Conservation (phyloP, 2,888 invertebrate genomes). For the Apodemia duryi region DNA sequence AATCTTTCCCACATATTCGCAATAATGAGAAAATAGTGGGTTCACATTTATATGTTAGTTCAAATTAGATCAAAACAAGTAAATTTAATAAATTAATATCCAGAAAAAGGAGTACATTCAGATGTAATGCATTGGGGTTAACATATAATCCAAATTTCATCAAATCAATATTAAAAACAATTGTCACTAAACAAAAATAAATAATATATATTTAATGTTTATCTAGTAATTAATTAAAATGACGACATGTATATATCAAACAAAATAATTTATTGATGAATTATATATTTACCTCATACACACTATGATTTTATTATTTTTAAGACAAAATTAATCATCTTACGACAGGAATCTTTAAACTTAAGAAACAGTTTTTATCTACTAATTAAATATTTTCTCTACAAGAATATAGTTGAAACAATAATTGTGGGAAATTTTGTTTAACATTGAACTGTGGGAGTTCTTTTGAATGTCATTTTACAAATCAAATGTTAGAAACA, state of each 20-base stretch:
- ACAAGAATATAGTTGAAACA: conserved; percentile 1
- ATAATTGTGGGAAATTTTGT: conserved; percentile 11
- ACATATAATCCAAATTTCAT: too few species aligned
- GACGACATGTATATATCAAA: not conserved
- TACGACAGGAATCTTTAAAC: not conserved
- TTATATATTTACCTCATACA: not conserved
- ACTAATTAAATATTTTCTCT: conserved; percentile 12
- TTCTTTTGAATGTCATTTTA: not conserved
- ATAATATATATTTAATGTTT: too few species aligned
- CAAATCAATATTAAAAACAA: too few species aligned
- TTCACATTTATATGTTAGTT: too few species aligned
- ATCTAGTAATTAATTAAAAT: not conserved
- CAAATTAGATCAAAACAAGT: too few species aligned
- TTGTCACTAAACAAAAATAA: too few species aligned
- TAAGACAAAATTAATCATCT: not conserved
- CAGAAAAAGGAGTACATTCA: too few species aligned
- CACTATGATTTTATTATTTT: not conserved
- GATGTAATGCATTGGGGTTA: too few species aligned
- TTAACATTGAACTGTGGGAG: conserved; percentile 9
- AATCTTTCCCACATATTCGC: too few species aligned
- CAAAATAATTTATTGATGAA: not conserved
- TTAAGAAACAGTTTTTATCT: not conserved
- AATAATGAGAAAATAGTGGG: too few species aligned
- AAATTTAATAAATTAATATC: too few species aligned
- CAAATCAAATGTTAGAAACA: not conserved